These are phyloP conservation scores for Brachypalpus laphriformis DNA, from an alignment of 2,888 invertebrate genomes.

Conservation along the genomic window DNA sequence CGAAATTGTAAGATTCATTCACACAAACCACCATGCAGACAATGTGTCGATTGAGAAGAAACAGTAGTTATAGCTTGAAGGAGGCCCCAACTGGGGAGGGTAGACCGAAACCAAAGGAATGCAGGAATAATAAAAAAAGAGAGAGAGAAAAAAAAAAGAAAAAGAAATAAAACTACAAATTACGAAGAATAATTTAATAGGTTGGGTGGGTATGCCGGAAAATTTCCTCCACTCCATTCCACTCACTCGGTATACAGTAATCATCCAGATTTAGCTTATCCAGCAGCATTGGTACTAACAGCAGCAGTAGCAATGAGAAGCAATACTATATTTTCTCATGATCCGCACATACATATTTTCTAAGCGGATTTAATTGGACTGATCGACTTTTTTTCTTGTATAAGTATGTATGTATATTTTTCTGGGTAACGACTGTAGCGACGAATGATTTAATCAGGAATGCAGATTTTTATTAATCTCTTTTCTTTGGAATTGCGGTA, in stretches of 20 bases:
- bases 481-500: not conserved
- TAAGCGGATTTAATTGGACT: conserved; percentile 13
- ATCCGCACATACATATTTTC: conserved; percentile 1
- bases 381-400: not conserved
- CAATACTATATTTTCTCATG: conserved; percentile 1
- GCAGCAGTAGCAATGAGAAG: not conserved
- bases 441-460: not conserved
- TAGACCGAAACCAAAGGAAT: conserved; percentile 30
- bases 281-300: not conserved
- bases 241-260: not conserved
- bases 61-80: conserved; percentile 34
- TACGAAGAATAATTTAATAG: conserved; percentile 31
- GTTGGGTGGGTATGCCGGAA: conserved; percentile 28
- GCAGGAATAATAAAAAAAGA: conserved; percentile 11
- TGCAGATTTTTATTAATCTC: not conserved
- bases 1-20: conserved; percentile 34
- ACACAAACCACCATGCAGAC: conserved; percentile 20
- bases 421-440: not conserved
- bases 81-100: not conserved
- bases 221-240: conserved; percentile 1
- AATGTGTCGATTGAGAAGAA: conserved; percentile 49
- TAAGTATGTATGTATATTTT: conserved; percentile 1
- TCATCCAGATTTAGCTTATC: conserved; percentile 30
- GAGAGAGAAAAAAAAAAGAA: not conserved
- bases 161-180: conserved; percentile 5